Evolutionary conservation across 2,113 vertebrate genomes (phyloP).

Genomic region (Mohoua ochrocephala): DNA sequence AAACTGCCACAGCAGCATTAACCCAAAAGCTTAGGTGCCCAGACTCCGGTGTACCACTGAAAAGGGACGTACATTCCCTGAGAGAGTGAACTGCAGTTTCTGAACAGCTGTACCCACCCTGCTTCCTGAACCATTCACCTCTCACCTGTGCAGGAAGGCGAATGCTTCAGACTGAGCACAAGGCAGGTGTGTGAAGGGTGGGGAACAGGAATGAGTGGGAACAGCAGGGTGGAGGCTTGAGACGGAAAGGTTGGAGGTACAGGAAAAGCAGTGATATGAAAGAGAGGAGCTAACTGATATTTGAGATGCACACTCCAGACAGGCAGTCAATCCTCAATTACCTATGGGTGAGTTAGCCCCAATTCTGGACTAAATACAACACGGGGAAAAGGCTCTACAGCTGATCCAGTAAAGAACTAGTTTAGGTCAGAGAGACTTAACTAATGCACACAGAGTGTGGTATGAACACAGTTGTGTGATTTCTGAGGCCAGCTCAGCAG

Average conservation of each 20-base stretch:
- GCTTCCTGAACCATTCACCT: background rate
- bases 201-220: background rate
- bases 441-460: background rate
- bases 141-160: background rate
- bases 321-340: background rate
- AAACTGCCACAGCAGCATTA: background rate
- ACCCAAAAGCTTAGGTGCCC: background rate
- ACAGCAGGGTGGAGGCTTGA: background rate
- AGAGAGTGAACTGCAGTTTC: background rate
- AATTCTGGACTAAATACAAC: background rate
- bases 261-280: background rate
- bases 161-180: background rate
- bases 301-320: background rate
- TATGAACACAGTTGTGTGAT: background rate
- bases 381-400: background rate
- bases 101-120: background rate
- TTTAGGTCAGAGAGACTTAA: background rate
- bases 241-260: accelerated
- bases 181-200: background rate
- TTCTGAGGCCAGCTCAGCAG: background rate
- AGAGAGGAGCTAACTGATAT: background rate
- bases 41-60: accelerated
- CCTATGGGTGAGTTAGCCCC: background rate
- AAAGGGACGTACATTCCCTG: background rate
- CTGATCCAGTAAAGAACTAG: background rate